Evolutionary conservation across 1,140 invertebrate species (phyloP), one percentile per base, ranked within the genome.

Genomic region (Hestina assimilis): DNA sequence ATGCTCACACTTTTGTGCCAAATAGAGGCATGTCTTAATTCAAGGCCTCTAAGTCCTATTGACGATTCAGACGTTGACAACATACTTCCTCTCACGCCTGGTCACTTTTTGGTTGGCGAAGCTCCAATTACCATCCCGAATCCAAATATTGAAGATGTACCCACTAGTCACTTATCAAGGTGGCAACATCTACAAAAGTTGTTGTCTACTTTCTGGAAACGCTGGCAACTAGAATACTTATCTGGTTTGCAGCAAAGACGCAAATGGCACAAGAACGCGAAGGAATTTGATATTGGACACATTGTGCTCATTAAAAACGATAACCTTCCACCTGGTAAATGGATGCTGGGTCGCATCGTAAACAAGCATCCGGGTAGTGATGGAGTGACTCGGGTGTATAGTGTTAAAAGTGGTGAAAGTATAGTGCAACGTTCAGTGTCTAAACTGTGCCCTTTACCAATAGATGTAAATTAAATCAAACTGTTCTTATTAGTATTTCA

Each of bases 261-360:
- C 7, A 85, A 80, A 57, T 75, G 75, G 69, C 11, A 42, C 0
- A 63, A 65, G 8, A 26, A 31, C 19, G 12, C 24, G 4, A 28
- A 50, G 12, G 67, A 74, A 23, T 52, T 29, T 24, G 47, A 62
- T 2, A 23, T 60, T 21, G 66, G 66, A 8, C 11, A 57, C n/a
- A 56, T 72, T 31, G 83, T 86, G 1, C 41, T 88, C 0, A 45
- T 88, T 2, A 74, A 77, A 40, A 56, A 72, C 28, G 72, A 79
- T 5, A 63, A 64, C 14, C 17, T 70, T 8, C 74, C 81, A 9
- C 77, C 74, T n/a, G 48, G 72, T 4, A 70, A 75, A 50, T 89
- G 87, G 85, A n/a, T 42, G 1, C 14, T 89, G 14, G 84, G 67
- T n/a, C 48, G 78, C 2, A 66, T 88, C 2, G 17, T 68, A 9